A percentile compares a stretch with the other conserved stretches of the same genome.
These are phyloP conservation scores for Bombus waltoni DNA, from an alignment of 1,140 invertebrate species.

Conservation along the genomic window DNA sequence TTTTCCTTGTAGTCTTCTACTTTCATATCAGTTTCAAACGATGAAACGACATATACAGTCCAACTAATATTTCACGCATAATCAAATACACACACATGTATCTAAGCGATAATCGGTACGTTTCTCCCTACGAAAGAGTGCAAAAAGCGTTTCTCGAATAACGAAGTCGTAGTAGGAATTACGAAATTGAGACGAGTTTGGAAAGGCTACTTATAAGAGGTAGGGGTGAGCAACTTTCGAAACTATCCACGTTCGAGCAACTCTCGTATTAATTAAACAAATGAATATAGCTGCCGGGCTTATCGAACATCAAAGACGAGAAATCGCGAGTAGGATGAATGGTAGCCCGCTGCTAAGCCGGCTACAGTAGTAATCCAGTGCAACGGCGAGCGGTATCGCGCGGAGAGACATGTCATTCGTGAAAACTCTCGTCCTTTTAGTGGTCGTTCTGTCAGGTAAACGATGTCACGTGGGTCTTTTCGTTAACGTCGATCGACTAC, in stretches of 20 bases:
- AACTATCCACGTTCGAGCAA: slow-evolving; percentile 13
- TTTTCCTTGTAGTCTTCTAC: background rate
- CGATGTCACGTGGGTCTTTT: background rate
- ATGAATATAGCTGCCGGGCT: slow-evolving; percentile 41
- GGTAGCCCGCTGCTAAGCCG: slow-evolving; percentile 60
- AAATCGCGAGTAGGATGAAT: slow-evolving; percentile 67
- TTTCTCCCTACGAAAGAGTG: background rate
- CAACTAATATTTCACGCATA: background rate
- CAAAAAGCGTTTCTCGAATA: slow-evolving; percentile 2
- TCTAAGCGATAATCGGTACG: slow-evolving; percentile 2
- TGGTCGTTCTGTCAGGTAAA: slow-evolving; percentile 61
- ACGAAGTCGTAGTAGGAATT: background rate
- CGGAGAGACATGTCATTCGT: slow-evolving; percentile 58
- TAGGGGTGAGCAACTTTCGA: background rate
- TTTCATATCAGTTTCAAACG: background rate
- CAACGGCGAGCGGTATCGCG: slow-evolving; percentile 57
- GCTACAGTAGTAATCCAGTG: slow-evolving; percentile 71
- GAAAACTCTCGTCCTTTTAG: slow-evolving; percentile 51
- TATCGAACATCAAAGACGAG: slow-evolving; percentile 66
- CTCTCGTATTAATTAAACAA: slow-evolving; percentile 61
- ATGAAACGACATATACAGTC: background rate
- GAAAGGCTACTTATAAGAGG: background rate
- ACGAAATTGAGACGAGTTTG: slow-evolving; percentile 16
- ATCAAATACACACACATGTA: too few relatives aligned
- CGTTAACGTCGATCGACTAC: background rate